A percentile compares a stretch with the other conserved stretches of the same genome.
Evolutionary conservation across 2,797 vertebrate species (phyloP).

Genomic region (Microchirus variegatus): DNA sequence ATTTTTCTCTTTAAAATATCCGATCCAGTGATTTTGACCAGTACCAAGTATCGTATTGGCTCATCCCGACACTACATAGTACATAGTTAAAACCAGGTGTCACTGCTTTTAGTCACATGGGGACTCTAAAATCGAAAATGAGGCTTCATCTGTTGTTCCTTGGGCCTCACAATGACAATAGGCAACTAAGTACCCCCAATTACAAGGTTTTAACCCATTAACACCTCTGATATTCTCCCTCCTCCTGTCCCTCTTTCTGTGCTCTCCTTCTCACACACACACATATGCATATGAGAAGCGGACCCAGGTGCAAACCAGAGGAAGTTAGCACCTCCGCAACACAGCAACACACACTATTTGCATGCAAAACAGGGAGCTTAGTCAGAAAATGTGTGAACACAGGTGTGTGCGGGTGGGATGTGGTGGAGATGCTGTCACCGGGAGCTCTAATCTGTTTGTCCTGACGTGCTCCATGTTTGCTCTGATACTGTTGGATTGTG

Average conservation of each 20-base stretch:
- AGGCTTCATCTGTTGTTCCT: slow-evolving; percentile 56
- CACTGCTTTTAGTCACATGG: slow-evolving; percentile 16
- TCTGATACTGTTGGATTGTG: slow-evolving; percentile 38
- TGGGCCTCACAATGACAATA: slow-evolving; percentile 54
- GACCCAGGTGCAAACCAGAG: slow-evolving; percentile 76
- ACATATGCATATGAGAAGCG: slow-evolving; percentile 64
- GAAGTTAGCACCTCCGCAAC: slow-evolving; percentile 78
- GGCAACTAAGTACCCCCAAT: slow-evolving; percentile 67
- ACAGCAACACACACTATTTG: slow-evolving; percentile 71
- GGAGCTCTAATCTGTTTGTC: slow-evolving; percentile 67
- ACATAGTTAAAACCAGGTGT: not conserved
- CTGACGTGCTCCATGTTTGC: slow-evolving; percentile 53
- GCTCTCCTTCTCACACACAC: too few relatives aligned
- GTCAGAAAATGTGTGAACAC: slow-evolving; percentile 71
- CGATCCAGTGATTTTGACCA: too few relatives aligned
- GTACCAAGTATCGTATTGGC: too few relatives aligned
- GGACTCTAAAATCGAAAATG: slow-evolving; percentile 57
- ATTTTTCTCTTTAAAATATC: too few relatives aligned
- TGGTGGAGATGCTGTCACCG: slow-evolving; percentile 50
- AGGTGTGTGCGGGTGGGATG: slow-evolving; percentile 52
- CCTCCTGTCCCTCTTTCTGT: not conserved
- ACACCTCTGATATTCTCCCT: slow-evolving; percentile 54
- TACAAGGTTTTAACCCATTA: slow-evolving; percentile 73
- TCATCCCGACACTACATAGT: not conserved
- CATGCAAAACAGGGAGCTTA: slow-evolving; percentile 77